Evolutionary conservation across 2,888 invertebrate species (phyloP).

Genomic region (Harpalus rufipes): DNA sequence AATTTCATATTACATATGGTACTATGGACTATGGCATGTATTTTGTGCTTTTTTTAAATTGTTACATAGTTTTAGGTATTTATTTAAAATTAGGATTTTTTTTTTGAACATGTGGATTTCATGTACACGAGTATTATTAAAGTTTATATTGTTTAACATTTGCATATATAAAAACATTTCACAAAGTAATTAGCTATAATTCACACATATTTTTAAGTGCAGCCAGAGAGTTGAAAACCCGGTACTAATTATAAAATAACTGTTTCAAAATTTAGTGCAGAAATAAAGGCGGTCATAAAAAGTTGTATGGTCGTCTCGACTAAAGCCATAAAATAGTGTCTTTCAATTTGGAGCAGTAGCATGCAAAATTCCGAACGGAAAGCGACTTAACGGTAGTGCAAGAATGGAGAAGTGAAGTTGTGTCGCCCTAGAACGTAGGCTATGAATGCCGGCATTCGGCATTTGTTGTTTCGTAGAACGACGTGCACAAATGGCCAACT

Average conservation of each 20-base stretch:
- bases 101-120: too few species aligned
- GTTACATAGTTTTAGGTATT: too few species aligned
- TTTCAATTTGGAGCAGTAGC: conserved; percentile 8
- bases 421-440: not conserved
- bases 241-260: conserved; percentile 40
- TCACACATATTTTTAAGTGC: conserved; percentile 10
- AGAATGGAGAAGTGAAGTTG: conserved; percentile 36
- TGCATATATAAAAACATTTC: not conserved
- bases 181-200: conserved; percentile 20
- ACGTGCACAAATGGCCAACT: conserved; percentile 32
- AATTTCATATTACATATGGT: too few species aligned
- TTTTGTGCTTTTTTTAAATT: too few species aligned
- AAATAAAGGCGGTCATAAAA: conserved; percentile 14
- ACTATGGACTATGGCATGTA: too few species aligned
- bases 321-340: conserved; percentile 1
- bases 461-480: conserved; percentile 37
- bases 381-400: conserved; percentile 5
- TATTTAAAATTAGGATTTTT: too few species aligned
- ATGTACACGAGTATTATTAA: too few species aligned
- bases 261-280: conserved; percentile 33
- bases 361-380: conserved; percentile 25
- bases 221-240: conserved; percentile 23
- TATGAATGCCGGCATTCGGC: conserved; percentile 46
- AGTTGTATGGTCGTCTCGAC: not conserved
- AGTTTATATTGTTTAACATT: not conserved